phyloP scores from a whole-genome alignment of 2,888 invertebrate species.

The Bruchidius siliquastri region DNA sequence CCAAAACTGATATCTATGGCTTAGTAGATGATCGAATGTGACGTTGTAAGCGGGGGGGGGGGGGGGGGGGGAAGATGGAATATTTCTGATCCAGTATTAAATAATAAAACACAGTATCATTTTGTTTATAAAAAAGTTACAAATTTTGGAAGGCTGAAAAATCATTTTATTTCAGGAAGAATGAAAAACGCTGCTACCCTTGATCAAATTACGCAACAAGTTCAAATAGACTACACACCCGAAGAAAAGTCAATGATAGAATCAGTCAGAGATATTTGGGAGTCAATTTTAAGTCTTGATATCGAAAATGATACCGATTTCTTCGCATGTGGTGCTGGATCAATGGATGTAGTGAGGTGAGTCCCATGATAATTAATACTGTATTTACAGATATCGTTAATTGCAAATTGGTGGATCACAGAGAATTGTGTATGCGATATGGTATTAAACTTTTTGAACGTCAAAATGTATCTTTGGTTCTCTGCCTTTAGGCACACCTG shows the following conservation, averaged over 20 bases:
- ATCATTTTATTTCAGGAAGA: constrained; percentile 54
- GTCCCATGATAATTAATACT: constrained; percentile 3
- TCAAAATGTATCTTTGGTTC: too few relatives aligned
- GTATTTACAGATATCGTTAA: not conserved
- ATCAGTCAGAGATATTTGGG: constrained; percentile 70
- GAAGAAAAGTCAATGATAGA: constrained; percentile 70
- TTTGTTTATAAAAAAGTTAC: too few relatives aligned
- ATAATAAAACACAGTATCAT: too few relatives aligned
- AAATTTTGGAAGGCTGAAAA: too few relatives aligned
- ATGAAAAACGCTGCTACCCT: constrained; percentile 79
- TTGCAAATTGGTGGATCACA: not conserved
- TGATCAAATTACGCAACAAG: constrained; percentile 59
- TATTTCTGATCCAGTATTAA: too few relatives aligned
- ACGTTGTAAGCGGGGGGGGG: too few relatives aligned
- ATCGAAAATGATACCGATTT: constrained; percentile 82
- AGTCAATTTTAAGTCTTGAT: constrained; percentile 72
- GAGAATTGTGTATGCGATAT: too few relatives aligned
- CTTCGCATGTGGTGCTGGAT: constrained; percentile 92
- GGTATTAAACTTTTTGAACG: too few relatives aligned
- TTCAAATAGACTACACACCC: constrained; percentile 60
- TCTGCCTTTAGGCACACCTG: too few relatives aligned
- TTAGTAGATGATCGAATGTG: too few relatives aligned
- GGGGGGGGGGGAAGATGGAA: too few relatives aligned
- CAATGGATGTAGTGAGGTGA: constrained; percentile 89
- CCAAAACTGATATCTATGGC: too few relatives aligned